Conservation (phyloP, 2,797 vertebrate genomes). For the Anniella stebbinsi region DNA sequence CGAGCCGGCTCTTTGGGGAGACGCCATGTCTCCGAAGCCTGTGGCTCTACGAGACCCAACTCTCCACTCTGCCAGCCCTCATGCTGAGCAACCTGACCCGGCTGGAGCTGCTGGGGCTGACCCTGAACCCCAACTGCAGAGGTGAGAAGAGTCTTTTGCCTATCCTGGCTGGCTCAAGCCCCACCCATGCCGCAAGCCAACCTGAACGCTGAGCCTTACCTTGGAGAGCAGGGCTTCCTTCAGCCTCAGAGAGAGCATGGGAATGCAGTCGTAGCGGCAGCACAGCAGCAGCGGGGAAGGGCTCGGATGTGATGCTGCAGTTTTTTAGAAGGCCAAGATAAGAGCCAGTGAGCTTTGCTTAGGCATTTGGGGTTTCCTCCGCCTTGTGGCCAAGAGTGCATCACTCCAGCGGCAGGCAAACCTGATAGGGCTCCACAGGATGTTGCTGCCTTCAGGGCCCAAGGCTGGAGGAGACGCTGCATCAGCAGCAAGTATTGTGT, state of each 20-base stretch:
- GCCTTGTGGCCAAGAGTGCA: background rate
- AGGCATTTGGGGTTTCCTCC: background rate
- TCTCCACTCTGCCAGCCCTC: background rate
- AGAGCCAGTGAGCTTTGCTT: background rate
- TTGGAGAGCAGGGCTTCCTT: too few species aligned
- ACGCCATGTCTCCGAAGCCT: background rate
- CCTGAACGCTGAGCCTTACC: too few species aligned
- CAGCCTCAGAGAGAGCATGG: background rate
- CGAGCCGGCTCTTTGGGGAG: background rate
- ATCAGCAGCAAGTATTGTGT: too few species aligned
- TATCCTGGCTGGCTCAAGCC: too few species aligned
- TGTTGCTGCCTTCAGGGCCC: too few species aligned
- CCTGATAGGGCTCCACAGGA: too few species aligned
- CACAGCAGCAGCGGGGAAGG: background rate
- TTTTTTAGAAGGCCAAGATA: background rate
- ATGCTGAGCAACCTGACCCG: background rate
- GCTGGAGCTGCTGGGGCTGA: background rate
- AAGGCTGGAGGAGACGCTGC: too few species aligned
- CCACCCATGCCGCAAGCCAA: too few species aligned
- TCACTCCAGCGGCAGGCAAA: background rate
- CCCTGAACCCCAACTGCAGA: too few species aligned
- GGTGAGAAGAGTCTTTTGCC: too few species aligned
- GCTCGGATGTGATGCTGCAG: background rate
- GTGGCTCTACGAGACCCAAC: background rate
- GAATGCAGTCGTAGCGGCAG: background rate